Percentiles rank a stretch among this genome's conserved stretches.
Conservation (phyloP, 2,888 invertebrate species). For the Fragum fragum region DNA sequence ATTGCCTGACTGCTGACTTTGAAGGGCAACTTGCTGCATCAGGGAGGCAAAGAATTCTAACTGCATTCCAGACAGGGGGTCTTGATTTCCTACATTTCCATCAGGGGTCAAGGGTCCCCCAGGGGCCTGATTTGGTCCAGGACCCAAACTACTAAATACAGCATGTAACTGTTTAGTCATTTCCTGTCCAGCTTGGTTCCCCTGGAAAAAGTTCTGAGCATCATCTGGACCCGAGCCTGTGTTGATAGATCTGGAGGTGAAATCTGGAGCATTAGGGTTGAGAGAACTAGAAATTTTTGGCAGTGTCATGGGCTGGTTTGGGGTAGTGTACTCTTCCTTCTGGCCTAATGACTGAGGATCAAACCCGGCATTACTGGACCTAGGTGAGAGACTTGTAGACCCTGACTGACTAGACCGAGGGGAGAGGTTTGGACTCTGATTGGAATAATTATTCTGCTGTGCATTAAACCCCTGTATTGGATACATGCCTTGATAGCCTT, state of each 20-base stretch:
- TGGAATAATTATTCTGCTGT: constrained; percentile 65
- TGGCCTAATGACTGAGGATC: constrained; percentile 65
- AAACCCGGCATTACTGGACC: constrained; percentile 65
- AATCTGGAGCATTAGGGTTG: constrained; percentile 94
- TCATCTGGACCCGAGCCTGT: constrained; percentile 40
- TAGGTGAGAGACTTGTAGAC: constrained; percentile 62
- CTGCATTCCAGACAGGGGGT: constrained; percentile 67
- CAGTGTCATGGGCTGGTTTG: constrained; percentile 86
- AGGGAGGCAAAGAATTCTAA: constrained; percentile 72
- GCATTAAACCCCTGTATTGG: constrained; percentile 78
- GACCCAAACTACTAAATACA: constrained; percentile 58
- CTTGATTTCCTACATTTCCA: constrained; percentile 48
- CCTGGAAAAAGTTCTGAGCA: constrained; percentile 43
- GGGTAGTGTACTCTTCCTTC: constrained; percentile 85
- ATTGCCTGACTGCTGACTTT: constrained; percentile 62
- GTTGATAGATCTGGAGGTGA: constrained; percentile 88
- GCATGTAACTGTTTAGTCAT: constrained; percentile 69
- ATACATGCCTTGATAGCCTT: constrained; percentile 46
- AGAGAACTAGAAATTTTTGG: constrained; percentile 88
- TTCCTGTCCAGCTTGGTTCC: constrained; percentile 62
- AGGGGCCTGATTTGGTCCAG: constrained; percentile 34
- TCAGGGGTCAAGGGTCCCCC: constrained; percentile 43
- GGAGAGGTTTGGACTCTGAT: constrained; percentile 73
- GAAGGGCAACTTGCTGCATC: constrained; percentile 72
- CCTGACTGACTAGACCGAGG: constrained; percentile 75